Base-by-base conservation (phyloP, 2,888 invertebrate genomes). In the Saturnia japonica region DNA sequence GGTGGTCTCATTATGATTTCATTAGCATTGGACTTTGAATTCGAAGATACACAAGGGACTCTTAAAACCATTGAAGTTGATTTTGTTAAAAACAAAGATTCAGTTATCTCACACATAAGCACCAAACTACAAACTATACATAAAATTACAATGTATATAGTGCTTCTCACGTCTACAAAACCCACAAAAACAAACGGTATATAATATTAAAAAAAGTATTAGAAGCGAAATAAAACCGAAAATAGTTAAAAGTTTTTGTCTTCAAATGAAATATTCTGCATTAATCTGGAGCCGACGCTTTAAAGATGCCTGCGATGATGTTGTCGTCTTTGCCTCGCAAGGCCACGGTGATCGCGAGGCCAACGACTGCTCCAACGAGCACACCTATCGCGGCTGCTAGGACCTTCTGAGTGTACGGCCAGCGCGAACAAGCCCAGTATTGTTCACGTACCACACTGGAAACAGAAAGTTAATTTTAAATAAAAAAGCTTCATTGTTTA, bases 371-470 rank as follows among this genome's bases (percentile, higher is more conserved):
- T 0, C 94, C 93, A 0, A 91, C 70, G 0, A 91, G 85, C 0
- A 93, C 75, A 0, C 89, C 93, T 4, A 89, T 91, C 0, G 86
- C 75, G 16, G 92, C 77, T 4, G 91, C 91, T 40, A 93, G 83
- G 19, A 87, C 51, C 9, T 86, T 77, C 76, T 92, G 91, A 0
- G 82, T 85, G 42, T 82, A 78, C 0, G 93, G 88, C 93, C 93
- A 94, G 57, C 82, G 88, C 1, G 93, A 85, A 73, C 93, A 94
- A 0, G 91, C 80, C 89, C 93, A 94, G 80, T 94, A 94, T 74
- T 94, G 93, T 80, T 94, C 93, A 0, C 90, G 85, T 66, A 90
- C 82, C 0, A 94, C 93, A 69, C 93, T 93, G 89, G 0, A 86
- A 85, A 54, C 9, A 72, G 73, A 47, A 47, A 7, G 19, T 19